Base-by-base conservation (phyloP, 2,888 invertebrate genomes). In the Trichogramma dendrolimi region DNA sequence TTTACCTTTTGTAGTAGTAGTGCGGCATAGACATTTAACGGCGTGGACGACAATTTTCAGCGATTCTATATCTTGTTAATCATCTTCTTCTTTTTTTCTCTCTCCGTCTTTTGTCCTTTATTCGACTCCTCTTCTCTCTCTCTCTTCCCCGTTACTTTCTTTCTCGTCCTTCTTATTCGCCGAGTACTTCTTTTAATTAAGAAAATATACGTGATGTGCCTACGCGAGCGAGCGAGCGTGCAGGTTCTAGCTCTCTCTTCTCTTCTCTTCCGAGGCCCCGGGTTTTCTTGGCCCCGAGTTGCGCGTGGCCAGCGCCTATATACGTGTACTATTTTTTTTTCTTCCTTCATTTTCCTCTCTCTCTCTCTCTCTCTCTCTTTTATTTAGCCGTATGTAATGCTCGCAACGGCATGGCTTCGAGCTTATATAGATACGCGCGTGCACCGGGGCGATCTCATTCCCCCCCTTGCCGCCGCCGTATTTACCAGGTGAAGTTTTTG, bases 331-430 rank as follows among this genome's bases (percentile, higher is more conserved):
- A 27, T 27, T 27, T 27, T 27, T 14, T 27, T 27, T 61, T 50
- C 61, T 59, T 60, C 59, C 60, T 62, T 60, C 62, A 51, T 55
- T 59, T 55, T n/a, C 44, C 47, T 44, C 46, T 49, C 51, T 7
- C 5, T 10, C 11, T 11, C 11, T 7, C 8, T 51, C 46, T 43
- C 47, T 53, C n/a, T 11, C 47, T 55, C 10, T 38, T 8, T 48
- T 50, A 58, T 55, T 48, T 61, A 6, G 11, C 14, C 5, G 48
- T 11, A 48, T 4, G 52, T 58, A 61, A 53, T 50, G n/a, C 42
- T 4, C 49, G 39, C 49, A 56, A 53, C 61, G 53, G 55, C 52
- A 62, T 62, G 62, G 59, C 62, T 60, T 60, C 60, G 54, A 57
- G 54, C 14, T 55, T 65, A 62, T 65, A 62, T 58, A 40, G 48